Evolutionary conservation across 2,888 invertebrate genomes (phyloP).

Genomic region (Panopea generosa): DNA sequence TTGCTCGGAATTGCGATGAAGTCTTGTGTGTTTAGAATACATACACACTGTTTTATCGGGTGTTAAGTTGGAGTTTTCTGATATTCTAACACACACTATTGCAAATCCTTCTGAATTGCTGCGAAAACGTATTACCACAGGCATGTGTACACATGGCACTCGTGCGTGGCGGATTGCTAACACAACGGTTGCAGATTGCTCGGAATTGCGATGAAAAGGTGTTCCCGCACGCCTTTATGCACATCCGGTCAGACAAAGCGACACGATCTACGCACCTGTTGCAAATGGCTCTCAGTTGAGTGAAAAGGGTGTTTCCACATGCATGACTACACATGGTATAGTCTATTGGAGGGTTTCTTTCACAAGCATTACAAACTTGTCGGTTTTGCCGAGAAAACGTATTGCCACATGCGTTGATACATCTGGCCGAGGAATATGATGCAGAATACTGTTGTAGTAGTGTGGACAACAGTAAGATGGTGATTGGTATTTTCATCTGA

Average conservation of each 20-base stretch:
- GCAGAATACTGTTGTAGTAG: too few species aligned
- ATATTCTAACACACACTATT: neutral
- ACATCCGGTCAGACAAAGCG: slow-evolving; percentile 15
- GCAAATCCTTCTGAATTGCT: slow-evolving; percentile 9
- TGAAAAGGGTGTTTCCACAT: slow-evolving; percentile 18
- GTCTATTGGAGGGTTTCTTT: too few species aligned
- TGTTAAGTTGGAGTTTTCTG: too few species aligned
- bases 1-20: too few species aligned
- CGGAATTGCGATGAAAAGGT: slow-evolving; percentile 9
- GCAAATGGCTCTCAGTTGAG: slow-evolving; percentile 9
- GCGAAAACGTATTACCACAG: slow-evolving; percentile 19
- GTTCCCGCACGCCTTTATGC: slow-evolving; percentile 29
- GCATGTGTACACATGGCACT: slow-evolving; percentile 22
- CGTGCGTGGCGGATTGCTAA: slow-evolving; percentile 12
- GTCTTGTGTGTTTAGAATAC: too few species aligned
- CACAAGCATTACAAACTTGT: slow-evolving; percentile 1
- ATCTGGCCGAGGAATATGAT: slow-evolving; percentile 10
- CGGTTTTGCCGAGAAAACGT: slow-evolving; percentile 6
- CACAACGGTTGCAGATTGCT: slow-evolving; percentile 13
- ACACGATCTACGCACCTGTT: slow-evolving; percentile 2
- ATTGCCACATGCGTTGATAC: slow-evolving; percentile 20
- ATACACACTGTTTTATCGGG: too few species aligned
- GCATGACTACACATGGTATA: too few species aligned
- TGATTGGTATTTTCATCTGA: too few species aligned
- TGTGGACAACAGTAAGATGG: too few species aligned